These are phyloP conservation scores for Acropternis orthonyx DNA, from an alignment of 2,797 vertebrate genomes.

Conservation along the genomic window DNA sequence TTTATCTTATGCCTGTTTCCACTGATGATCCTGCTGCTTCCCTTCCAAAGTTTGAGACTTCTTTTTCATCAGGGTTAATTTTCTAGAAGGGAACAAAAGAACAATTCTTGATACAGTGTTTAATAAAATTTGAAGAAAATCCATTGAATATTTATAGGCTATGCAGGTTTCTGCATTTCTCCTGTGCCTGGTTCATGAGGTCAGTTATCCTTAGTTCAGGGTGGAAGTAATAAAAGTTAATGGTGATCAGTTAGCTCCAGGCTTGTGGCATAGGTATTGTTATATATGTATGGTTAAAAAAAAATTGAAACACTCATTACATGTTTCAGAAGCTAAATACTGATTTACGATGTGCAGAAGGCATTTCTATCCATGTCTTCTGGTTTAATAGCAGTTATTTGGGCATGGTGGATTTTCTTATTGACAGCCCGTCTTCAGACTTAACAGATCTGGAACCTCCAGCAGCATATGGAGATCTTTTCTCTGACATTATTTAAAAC, in stretches of 20 bases:
- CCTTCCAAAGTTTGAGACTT: background rate
- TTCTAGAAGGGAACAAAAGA: background rate
- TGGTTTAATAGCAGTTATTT: background rate
- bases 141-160: background rate
- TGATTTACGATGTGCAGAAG: background rate
- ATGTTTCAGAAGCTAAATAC: background rate
- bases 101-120: background rate
- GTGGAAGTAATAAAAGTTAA: background rate
- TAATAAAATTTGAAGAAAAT: background rate
- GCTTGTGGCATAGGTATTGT: fast-evolving
- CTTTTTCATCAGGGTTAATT: background rate
- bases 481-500: background rate
- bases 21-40: background rate
- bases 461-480: background rate
- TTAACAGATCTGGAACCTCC: background rate
- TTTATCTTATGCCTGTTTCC: background rate
- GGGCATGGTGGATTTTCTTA: background rate
- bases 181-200: fast-evolving
- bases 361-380: background rate
- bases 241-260: background rate
- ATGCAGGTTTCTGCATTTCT: background rate
- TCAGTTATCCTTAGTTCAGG: background rate
- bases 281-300: background rate
- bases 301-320: fast-evolving
- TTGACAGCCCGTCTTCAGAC: background rate